Evolutionary conservation across 2,113 vertebrate genomes (phyloP).

Genomic region (Apistogramma diplotaenia): DNA sequence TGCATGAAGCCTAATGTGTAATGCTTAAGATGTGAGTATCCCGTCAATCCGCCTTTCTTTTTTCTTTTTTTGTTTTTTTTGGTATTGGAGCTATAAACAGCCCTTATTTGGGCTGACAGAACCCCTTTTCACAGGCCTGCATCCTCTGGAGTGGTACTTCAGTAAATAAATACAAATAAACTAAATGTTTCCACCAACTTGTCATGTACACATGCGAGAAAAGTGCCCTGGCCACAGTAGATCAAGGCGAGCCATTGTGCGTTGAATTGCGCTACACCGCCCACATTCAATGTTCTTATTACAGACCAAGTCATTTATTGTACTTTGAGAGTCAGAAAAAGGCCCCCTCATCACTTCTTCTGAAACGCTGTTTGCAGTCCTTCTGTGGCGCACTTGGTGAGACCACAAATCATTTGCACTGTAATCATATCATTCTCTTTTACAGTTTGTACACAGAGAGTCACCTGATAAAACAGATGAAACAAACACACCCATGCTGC

Average conservation of each 20-base stretch:
- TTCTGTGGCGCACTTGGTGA: background rate
- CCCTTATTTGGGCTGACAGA: conserved; percentile 65
- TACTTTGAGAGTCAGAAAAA: conserved; percentile 25
- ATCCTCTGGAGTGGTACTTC: conserved; percentile 17
- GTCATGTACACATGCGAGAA: conserved; percentile 19
- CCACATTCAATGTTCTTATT: conserved; percentile 55
- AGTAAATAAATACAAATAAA: conserved; percentile 26
- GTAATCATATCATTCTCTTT: background rate
- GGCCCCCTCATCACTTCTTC: background rate
- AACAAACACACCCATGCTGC: background rate
- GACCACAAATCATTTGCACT: background rate
- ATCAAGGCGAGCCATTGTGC: conserved; percentile 43
- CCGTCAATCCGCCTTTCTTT: conserved; percentile 42
- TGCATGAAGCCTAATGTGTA: conserved; percentile 28
- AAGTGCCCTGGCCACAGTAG: conserved; percentile 13
- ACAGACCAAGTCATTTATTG: conserved; percentile 29
- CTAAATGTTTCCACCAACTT: conserved; percentile 62
- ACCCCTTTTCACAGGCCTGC: conserved; percentile 55
- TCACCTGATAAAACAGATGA: conserved; percentile 2
- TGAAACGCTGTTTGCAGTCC: conserved; percentile 11
- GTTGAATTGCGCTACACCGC: conserved; percentile 21
- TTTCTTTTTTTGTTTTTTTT: background rate
- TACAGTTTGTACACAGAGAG: background rate
- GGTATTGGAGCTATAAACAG: conserved; percentile 45
- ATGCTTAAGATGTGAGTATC: conserved; percentile 36